Percentiles rank a stretch among this genome's conserved stretches.
Conservation (phyloP, 2,888 invertebrate species). For the Hirtodrosophila alboralis region DNA sequence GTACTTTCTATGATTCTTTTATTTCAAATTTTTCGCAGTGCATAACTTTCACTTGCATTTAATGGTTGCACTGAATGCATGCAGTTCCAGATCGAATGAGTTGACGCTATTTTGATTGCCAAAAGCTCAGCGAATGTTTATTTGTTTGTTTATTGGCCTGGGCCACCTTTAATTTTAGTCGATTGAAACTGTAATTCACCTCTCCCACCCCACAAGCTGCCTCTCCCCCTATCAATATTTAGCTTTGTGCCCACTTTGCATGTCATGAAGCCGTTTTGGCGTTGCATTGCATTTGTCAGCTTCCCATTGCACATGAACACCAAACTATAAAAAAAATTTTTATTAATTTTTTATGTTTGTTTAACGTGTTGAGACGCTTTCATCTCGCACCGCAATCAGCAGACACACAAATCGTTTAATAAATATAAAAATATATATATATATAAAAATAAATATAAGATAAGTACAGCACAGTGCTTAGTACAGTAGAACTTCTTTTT, state of each 20-base stretch:
- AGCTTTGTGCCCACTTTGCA: conserved; percentile 50
- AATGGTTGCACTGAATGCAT: conserved; percentile 37
- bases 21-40: too few relatives aligned
- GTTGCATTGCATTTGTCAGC: conserved; percentile 50
- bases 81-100: conserved; percentile 42
- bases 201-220: background rate
- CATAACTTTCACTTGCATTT: conserved; percentile 65
- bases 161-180: conserved; percentile 29
- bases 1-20: too few relatives aligned
- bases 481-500: too few relatives aligned
- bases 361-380: conserved; percentile 47
- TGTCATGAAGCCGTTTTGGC: conserved; percentile 48
- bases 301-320: conserved; percentile 25
- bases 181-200: conserved; percentile 14
- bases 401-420: conserved; percentile 5
- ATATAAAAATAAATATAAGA: background rate
- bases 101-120: conserved; percentile 61
- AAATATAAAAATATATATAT: background rate
- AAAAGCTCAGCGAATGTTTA: conserved; percentile 52
- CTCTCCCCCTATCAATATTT: background rate
- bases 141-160: conserved; percentile 52
- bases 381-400: conserved; percentile 36
- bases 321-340: conserved; percentile 43
- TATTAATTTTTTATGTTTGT: conserved; percentile 56
- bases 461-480: too few relatives aligned